These are phyloP conservation scores for Myanophis thanlyinensis DNA, from an alignment of 2,113 vertebrate species.

Conservation along the genomic window DNA sequence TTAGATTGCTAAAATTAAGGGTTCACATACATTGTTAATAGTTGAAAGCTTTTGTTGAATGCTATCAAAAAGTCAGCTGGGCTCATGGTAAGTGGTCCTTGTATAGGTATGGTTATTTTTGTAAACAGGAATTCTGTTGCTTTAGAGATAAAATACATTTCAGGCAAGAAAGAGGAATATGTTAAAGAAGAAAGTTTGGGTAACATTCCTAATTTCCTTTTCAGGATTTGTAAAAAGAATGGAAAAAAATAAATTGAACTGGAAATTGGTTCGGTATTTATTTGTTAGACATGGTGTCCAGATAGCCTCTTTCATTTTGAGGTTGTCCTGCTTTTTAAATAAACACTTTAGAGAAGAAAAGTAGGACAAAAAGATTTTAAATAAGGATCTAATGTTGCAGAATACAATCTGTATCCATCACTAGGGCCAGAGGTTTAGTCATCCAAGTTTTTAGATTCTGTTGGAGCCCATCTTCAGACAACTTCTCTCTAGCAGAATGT, in stretches of 20 bases:
- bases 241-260: not conserved
- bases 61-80: not conserved
- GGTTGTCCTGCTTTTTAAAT: not conserved
- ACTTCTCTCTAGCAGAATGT: not conserved
- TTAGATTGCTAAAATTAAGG: conserved; percentile 38
- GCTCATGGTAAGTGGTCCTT: not conserved
- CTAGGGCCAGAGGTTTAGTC: not conserved
- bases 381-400: not conserved
- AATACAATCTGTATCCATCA: not conserved
- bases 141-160: not conserved
- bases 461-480: not conserved
- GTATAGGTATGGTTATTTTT: not conserved
- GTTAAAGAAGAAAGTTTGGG: not conserved
- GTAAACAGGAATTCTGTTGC: not conserved
- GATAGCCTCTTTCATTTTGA: not conserved
- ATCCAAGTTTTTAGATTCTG: not conserved
- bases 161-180: not conserved
- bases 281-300: not conserved
- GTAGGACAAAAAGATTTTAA: not conserved
- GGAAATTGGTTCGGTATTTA: not conserved
- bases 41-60: conserved; percentile 19
- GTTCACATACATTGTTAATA: conserved; percentile 43
- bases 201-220: not conserved
- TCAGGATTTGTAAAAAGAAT: conserved; percentile 19
- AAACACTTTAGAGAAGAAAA: not conserved